Evolutionary conservation across 2,113 vertebrate species (phyloP).

Genomic region (Pangasianodon hypophthalmus): DNA sequence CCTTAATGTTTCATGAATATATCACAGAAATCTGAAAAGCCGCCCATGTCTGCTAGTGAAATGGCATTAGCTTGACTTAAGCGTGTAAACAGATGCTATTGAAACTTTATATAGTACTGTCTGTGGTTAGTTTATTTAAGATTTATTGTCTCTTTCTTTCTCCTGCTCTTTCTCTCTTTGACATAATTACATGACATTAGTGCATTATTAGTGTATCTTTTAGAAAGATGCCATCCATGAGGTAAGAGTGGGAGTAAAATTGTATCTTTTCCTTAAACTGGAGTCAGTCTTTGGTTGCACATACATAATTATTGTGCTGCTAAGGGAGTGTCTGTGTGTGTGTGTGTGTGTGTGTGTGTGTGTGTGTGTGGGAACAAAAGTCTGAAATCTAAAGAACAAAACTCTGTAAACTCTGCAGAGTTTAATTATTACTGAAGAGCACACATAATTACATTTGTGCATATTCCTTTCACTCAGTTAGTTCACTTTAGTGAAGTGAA

Average conservation of each 20-base stretch:
- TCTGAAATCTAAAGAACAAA: slow-evolving; percentile 24
- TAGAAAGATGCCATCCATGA: slow-evolving; percentile 14
- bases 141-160: not conserved
- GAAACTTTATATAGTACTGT: slow-evolving; percentile 13
- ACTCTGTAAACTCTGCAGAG: slow-evolving; percentile 3
- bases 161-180: not conserved
- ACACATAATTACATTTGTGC: not conserved
- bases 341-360: slow-evolving; percentile 18
- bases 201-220: slow-evolving; percentile 26
- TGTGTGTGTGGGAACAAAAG: slow-evolving; percentile 32
- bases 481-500: not conserved
- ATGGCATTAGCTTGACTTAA: slow-evolving; percentile 5
- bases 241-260: slow-evolving; percentile 20
- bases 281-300: not conserved
- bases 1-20: slow-evolving; percentile 20
- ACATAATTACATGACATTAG: slow-evolving; percentile 18
- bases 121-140: not conserved
- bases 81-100: not conserved
- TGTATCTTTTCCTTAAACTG: slow-evolving; percentile 20
- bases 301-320: slow-evolving; percentile 11
- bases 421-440: slow-evolving; percentile 47
- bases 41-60: not conserved
- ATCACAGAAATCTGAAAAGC: slow-evolving; percentile 14
- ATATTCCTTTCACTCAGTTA: not conserved
- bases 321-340: not conserved